Base-by-base conservation (phyloP, 2,797 vertebrate genomes). In the Melanotaenia maccullochi region DNA sequence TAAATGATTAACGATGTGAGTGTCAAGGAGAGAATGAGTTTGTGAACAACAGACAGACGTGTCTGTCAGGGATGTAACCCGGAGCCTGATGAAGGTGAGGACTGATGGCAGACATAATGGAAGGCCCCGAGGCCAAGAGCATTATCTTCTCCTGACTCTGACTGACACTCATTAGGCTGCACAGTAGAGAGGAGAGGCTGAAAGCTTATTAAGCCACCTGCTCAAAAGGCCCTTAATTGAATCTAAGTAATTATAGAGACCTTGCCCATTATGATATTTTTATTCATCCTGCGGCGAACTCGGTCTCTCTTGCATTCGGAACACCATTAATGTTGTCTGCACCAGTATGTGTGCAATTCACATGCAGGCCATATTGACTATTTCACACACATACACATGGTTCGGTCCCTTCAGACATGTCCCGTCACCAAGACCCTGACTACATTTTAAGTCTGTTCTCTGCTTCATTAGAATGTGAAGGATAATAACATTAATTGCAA, bases 131-230 rank as follows among this genome's bases (percentile, higher is more conserved):
- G 91, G 91, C 90, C 89, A 82, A 73, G 68, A 87, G 92, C 91
- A 90, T 94, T 93, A 93, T 90, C 92, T 90, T 76, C 87, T 86
- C 85, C 86, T 85, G 88, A 92, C 92, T 93, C 92, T 90, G 90
- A 92, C 87, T 93, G 93, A 94, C 93, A 93, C 90, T 93, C 92
- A 93, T 93, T 94, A 93, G 89, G 75, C 89, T 76, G 85, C 87
- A 87, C 87, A 85, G 89, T 85, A 73, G 80, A 87, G 87, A 92
- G 87, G 86, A 75, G 85, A 71, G 84, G 88, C 87, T 71, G 90
- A 89, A 91, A 91, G 91, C 92, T 94, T 93, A 92, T 94, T 94
- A 88, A 92, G 90, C 90, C 88, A 91, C 89, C 88, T 92, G 86
- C 89, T 91, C 82, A 86, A 90, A 90, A 93, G 69, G 61, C 82